Evolutionary conservation across 2,797 vertebrate species (phyloP).

Genomic region (Chaunax sp.): DNA sequence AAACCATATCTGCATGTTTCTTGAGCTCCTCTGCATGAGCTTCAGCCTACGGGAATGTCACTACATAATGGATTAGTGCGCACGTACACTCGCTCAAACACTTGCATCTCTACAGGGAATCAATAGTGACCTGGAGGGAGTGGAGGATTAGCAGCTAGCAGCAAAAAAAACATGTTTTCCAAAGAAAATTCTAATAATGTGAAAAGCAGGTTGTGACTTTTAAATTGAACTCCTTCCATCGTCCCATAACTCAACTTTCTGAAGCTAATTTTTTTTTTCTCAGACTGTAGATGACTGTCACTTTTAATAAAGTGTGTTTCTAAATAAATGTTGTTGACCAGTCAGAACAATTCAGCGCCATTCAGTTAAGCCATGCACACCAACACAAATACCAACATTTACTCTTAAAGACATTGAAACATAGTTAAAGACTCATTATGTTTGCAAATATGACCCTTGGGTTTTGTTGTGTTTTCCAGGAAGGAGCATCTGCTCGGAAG

Average conservation of each 20-base stretch:
- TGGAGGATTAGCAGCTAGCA: neutral
- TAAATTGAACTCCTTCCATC: neutral
- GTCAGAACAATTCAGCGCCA: neutral
- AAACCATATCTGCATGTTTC: neutral
- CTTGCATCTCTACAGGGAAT: neutral
- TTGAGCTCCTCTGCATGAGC: neutral
- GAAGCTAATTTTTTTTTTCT: neutral
- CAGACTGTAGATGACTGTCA: neutral
- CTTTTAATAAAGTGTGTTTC: neutral
- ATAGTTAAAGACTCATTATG: neutral
- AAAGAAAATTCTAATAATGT: neutral
- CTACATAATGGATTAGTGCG: conserved; percentile 37
- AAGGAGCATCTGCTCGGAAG: conserved; percentile 97
- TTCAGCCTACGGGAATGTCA: conserved; percentile 11
- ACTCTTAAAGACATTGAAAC: neutral
- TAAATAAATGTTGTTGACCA: neutral
- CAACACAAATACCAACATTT: neutral
- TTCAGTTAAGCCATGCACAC: neutral
- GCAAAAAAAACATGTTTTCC: neutral
- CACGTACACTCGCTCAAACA: neutral
- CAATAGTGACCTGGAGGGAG: neutral
- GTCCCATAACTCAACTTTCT: neutral
- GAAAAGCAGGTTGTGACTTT: neutral
- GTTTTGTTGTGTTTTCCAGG: conserved; percentile 80
- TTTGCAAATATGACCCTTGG: neutral